Base-by-base conservation (phyloP, 2,113 vertebrate genomes). In the Rhinogobius similis region DNA sequence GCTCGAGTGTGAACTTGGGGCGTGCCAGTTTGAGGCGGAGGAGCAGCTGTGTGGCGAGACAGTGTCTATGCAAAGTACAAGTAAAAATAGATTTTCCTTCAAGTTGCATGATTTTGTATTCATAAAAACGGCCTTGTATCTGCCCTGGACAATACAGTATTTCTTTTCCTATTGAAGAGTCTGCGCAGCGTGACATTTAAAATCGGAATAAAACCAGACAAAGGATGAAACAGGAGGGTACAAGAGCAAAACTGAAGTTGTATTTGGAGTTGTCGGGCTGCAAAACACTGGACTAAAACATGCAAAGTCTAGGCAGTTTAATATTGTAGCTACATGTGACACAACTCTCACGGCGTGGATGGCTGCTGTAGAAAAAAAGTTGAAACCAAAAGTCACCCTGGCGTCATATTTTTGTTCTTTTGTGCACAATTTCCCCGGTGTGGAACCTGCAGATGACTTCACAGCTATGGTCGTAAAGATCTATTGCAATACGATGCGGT, bases 241-340 rank as follows among this genome's bases (percentile, higher is more conserved):
- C 59, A 32, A 24, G 71, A 73, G 6, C 52, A 65, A 56, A 46
- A 50, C 73, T 70, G 8, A 72, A 24, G 70, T 61, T 67, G 67
- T 27, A 62, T 74, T 12, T 58, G 18, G 63, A 63, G 50, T 64
- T 53, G 79, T 64, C 23, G 10, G 66, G 78, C 32, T 18, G 56
- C 9, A 43, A 50, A 93, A 93, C 93, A 95, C 91, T 81, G 93
- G 93, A 93, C 94, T 94, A 94, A 86, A 94, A 96, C 97, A 98
- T 97, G 96, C 96, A 97, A 93, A 87, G 94, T 91, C 86, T 91
- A 95, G 86, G 94, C 90, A 88, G 88, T 75, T 92, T 93, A 92
- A 80, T 87, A 85, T 93, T 87, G 89, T 61, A 94, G 94, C 95
- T 88, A 95, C 92, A 88, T 89, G 92, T 91, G 91, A 95, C 92